Evolutionary conservation across 2,113 vertebrate genomes (phyloP), one percentile per base, ranked within the genome.

Genomic region (Corythornis madagascariensis): DNA sequence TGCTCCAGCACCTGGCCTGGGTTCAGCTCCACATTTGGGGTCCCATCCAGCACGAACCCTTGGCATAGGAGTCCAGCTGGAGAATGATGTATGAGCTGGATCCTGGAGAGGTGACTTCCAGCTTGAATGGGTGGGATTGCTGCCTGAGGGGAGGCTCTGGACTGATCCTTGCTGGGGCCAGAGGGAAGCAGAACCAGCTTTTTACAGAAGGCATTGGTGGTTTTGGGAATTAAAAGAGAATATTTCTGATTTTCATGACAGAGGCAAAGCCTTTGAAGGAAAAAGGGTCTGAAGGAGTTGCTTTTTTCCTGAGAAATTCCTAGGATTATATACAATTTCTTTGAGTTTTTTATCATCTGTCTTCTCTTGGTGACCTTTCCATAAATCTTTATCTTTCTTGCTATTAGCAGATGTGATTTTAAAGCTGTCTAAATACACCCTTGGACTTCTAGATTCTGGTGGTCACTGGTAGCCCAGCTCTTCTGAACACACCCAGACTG

Each of bases 81-180:
- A 15, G n/a, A 6, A 1, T 47, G 66, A 56, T 71, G 42, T 21
- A 7, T 45, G 63, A 59, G 38, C 42, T 2, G 1, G 6, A 42
- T 45, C 70, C 74, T 10, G 3, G 26, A 4, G 77, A 50, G 57
- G 40, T 69, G 81, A 70, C 77, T 70, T 73, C 40, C 3, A 9
- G 74, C 75, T 40, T 26, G 7, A 14, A 33, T 2, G 35, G 8
- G 24, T 47, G 89, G 63, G 72, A 65, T 66, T 76, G 56, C 84
- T 1, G 1, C n/a, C 78, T 67, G 56, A 0, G 0, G 8, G 60
- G 70, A 56, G 19, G 35, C 38, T n/a, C 74, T 33, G 53, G 9
- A 60, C 72, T 91, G 64, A 78, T 63, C 88, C 82, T 7, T 38
- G 56, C 52, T 1, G 0, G 50, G 74, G 28, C 88, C 78, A 74